Evolutionary conservation across 2,888 invertebrate genomes (phyloP).

Genomic region (Zaprionus obscuricornis): DNA sequence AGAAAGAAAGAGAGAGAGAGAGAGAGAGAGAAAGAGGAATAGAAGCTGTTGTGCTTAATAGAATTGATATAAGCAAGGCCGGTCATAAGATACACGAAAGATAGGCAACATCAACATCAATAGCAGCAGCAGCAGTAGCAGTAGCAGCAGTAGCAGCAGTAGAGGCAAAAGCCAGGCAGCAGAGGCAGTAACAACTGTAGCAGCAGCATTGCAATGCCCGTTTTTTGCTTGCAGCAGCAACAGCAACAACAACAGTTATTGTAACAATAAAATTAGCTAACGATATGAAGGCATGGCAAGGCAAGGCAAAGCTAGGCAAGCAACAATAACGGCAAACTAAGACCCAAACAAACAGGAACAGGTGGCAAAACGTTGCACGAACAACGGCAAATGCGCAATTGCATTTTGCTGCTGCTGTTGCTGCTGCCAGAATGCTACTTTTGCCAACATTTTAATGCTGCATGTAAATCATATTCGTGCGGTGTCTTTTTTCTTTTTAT

Average conservation of each 20-base stretch:
- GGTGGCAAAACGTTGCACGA: constrained; percentile 76
- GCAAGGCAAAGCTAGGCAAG: constrained; percentile 54
- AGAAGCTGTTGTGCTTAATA: constrained; percentile 68
- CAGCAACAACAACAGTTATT: constrained; percentile 72
- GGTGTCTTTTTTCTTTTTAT: constrained; percentile 31
- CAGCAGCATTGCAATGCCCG: constrained; percentile 53
- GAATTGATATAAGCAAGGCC: constrained; percentile 76
- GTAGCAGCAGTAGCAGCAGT: constrained; percentile 17
- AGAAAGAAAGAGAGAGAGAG: constrained; percentile 2
- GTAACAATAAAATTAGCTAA: constrained; percentile 78
- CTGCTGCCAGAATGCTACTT: constrained; percentile 12
- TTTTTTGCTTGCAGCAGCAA: constrained; percentile 41
- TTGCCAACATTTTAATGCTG: constrained; percentile 41
- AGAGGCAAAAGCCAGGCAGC: constrained; percentile 15
- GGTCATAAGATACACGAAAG: constrained; percentile 72
- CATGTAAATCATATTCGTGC: constrained; percentile 72
- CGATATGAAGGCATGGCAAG: constrained; percentile 66
- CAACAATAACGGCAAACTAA: constrained; percentile 77
- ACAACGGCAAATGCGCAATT: constrained; percentile 66
- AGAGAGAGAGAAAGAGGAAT: constrained; percentile 1
- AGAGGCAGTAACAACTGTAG: constrained; percentile 14
- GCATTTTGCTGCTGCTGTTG: constrained; percentile 19
- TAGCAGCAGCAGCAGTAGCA: constrained; percentile 22
- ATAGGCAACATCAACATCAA: constrained; percentile 47
- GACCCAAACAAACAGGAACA: constrained; percentile 67